Evolutionary conservation across 2,797 vertebrate species (phyloP).

Genomic region (Glyptemys insculpta): DNA sequence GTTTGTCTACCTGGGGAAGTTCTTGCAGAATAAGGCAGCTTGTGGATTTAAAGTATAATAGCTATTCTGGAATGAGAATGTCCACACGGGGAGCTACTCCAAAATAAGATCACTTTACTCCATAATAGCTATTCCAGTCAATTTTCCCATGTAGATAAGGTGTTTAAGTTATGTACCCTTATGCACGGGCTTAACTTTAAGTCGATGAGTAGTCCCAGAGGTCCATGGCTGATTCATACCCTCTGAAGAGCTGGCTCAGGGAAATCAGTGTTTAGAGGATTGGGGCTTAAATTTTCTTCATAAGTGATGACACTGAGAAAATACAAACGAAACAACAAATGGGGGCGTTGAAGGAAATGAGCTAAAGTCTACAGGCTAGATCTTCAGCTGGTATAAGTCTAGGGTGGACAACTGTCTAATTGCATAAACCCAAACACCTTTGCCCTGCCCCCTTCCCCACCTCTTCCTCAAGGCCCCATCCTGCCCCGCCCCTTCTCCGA

Average conservation of each 20-base stretch:
- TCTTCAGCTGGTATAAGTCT: not conserved
- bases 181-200: not conserved
- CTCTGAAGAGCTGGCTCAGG: not conserved
- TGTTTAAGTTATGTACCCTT: not conserved
- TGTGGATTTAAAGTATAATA: not conserved
- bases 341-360: rapidly evolving
- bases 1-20: not conserved
- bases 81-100: not conserved
- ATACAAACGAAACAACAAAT: not conserved
- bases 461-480: too few relatives aligned
- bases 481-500: too few relatives aligned
- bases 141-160: not conserved
- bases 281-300: not conserved
- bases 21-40: rapidly evolving
- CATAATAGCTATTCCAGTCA: not conserved
- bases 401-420: too few relatives aligned
- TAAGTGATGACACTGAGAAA: not conserved
- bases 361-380: not conserved
- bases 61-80: rapidly evolving
- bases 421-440: too few relatives aligned
- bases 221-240: not conserved
- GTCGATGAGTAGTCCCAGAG: not conserved
- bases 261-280: not conserved
- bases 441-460: too few relatives aligned
- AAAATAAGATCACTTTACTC: not conserved